Percentiles rank a stretch among this genome's conserved stretches.
Conservation (phyloP, 1,140 invertebrate species). For the Myzus persicae region DNA sequence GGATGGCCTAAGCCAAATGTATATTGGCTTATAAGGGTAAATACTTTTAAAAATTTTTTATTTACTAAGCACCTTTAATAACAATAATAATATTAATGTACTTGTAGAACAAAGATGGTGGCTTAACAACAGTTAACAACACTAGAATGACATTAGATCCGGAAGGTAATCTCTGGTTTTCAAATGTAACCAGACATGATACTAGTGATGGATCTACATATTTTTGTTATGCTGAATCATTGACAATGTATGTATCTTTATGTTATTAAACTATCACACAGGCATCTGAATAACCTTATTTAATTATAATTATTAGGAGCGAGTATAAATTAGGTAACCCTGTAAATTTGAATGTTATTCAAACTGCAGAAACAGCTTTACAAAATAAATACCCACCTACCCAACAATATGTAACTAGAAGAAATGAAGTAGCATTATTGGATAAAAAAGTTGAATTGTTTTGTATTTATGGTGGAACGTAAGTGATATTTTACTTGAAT, state of each 20-base stretch:
- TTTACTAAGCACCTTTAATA: not conserved
- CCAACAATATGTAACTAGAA: conserved; percentile 83
- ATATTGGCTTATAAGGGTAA: conserved; percentile 70
- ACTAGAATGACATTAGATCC: conserved; percentile 93
- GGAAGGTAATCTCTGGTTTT: conserved; percentile 93
- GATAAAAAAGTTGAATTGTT: conserved; percentile 83
- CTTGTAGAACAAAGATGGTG: conserved; percentile 72
- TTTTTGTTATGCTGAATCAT: conserved; percentile 86
- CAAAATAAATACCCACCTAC: conserved; percentile 81
- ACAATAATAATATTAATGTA: not conserved
- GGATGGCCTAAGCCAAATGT: conserved; percentile 94
- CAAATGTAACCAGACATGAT: conserved; percentile 88
- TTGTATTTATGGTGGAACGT: conserved; percentile 91
- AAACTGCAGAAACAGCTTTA: conserved; percentile 76
- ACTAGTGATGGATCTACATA: conserved; percentile 83
- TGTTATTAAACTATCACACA: not conserved
- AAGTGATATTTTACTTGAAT: conserved; percentile 58
- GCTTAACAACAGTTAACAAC: conserved; percentile 88
- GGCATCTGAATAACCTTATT: not conserved
- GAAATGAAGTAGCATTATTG: conserved; percentile 83
- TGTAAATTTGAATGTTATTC: conserved; percentile 79
- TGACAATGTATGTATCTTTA: conserved; percentile 68
- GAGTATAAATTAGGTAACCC: conserved; percentile 91
- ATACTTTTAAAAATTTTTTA: not conserved
- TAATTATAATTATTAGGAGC: conserved; percentile 68